Evolutionary conservation across 1,140 invertebrate species (phyloP), one percentile per base, ranked within the genome.

Genomic region (Drosophila leontia): DNA sequence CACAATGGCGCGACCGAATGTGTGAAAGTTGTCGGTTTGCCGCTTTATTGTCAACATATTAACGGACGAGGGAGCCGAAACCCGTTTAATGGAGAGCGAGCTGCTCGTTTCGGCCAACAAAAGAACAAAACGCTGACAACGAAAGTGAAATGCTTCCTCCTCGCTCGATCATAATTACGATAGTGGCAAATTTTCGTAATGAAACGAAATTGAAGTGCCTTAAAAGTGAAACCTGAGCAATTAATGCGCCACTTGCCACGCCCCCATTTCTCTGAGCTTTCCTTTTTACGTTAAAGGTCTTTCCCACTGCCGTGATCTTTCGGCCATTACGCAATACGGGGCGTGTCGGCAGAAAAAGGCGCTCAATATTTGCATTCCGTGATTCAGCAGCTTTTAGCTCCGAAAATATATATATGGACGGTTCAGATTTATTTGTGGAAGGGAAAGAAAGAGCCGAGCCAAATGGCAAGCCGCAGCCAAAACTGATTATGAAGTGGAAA

Each of bases 161-260:
- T 53, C 65, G 59, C 60, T 67, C 65, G 85, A 81, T 84, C 78
- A 84, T 90, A 90, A 80, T 69, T 69, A 78, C 60, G 80, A 80
- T 84, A 88, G 83, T 75, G 84, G 75, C 85, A 88, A 84, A 90
- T 90, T 90, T 77, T 88, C 78, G 59, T 71, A 79, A 78, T 78
- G 76, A 79, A 79, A 78, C 51, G 67, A 48, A 79, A 80, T 79
- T 88, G 83, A 87, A 88, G 82, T 85, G 78, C 69, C 78, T 78
- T 90, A 85, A 90, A 88, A 88, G 85, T 88, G 84, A 88, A 88
- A 88, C 84, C 77, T 75, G 81, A 75, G 84, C 85, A 88, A 81
- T 88, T 90, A 88, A 90, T 81, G 74, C 59, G 67, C 77, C 69
- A 56, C 61, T 58, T 13, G 64, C 41, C 80, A 64, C 47, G 56